These are phyloP conservation scores for Sinocyclocheilus maitianheensis DNA, from an alignment of 2,113 vertebrate species.

Conservation along the genomic window DNA sequence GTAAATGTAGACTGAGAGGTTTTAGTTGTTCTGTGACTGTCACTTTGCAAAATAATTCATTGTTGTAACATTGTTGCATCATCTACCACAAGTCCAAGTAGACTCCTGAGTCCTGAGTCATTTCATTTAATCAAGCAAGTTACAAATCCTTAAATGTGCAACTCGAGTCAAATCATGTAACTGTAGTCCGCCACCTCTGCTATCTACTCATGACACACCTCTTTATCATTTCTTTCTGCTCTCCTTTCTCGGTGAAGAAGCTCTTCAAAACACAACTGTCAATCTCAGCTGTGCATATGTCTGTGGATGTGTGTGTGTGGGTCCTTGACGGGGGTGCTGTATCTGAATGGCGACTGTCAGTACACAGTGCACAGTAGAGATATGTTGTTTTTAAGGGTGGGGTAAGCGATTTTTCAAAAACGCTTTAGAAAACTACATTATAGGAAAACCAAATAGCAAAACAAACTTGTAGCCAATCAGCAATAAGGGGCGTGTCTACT, in stretches of 20 bases:
- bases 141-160: slow-evolving; percentile 12
- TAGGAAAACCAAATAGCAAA: too few species aligned
- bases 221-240: neutral
- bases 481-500: too few species aligned
- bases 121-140: slow-evolving; percentile 11
- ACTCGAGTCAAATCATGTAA: neutral
- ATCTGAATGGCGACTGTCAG: slow-evolving; percentile 48
- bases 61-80: neutral
- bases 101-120: neutral
- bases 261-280: slow-evolving; percentile 25
- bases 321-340: neutral
- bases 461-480: too few species aligned
- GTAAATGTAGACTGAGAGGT: neutral
- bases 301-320: neutral
- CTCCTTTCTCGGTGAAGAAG: neutral
- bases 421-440: too few species aligned
- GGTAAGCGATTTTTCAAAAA: too few species aligned
- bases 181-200: neutral
- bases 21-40: neutral
- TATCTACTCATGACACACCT: neutral
- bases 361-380: slow-evolving; percentile 9
- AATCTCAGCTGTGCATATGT: slow-evolving; percentile 19
- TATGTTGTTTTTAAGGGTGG: neutral
- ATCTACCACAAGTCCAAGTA: neutral
- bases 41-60: neutral